phyloP scores from a whole-genome alignment of 2,797 vertebrate genomes.

The Chromobotia macracanthus region DNA sequence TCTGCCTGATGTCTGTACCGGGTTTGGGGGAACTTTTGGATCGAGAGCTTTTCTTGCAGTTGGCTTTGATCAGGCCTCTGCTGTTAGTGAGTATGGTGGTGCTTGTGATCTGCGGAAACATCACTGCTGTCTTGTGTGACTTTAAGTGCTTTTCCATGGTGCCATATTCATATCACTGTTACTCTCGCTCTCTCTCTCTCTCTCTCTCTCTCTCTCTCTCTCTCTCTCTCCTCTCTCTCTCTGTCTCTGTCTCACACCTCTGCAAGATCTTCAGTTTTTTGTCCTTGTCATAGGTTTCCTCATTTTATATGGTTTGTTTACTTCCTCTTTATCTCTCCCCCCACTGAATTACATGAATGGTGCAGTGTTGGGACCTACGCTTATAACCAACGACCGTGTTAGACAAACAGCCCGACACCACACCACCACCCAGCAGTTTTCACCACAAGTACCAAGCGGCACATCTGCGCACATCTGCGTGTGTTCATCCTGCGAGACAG shows the following conservation, averaged over 20 bases:
- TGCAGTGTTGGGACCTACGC: conserved; percentile 20
- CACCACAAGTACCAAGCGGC: conserved; percentile 10
- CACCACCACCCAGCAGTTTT: background rate
- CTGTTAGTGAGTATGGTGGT: conserved; percentile 14
- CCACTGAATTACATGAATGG: conserved; percentile 11
- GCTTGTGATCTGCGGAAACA: conserved; percentile 49
- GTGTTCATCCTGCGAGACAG: conserved; percentile 42
- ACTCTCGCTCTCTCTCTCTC: conserved; percentile 37
- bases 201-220: conserved; percentile 28
- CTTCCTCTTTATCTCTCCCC: conserved; percentile 40
- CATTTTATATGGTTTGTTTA: conserved; percentile 15
- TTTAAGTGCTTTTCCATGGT: conserved; percentile 60
- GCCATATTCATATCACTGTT: conserved; percentile 47
- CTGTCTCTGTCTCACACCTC: too few species aligned
- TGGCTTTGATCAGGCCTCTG: conserved; percentile 49
- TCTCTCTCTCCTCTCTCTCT: too few species aligned
- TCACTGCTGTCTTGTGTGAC: conserved; percentile 33
- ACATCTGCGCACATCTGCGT: conserved; percentile 56
- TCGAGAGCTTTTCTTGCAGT: background rate
- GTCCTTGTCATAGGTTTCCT: conserved; percentile 6
- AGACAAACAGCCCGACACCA: conserved; percentile 32
- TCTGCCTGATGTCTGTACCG: conserved; percentile 21
- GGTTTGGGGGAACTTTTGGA: conserved; percentile 15
- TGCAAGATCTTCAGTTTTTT: conserved; percentile 42
- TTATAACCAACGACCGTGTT: conserved; percentile 36